Evolutionary conservation across 2,888 invertebrate species (phyloP).

Genomic region (Podabrus alpinus): DNA sequence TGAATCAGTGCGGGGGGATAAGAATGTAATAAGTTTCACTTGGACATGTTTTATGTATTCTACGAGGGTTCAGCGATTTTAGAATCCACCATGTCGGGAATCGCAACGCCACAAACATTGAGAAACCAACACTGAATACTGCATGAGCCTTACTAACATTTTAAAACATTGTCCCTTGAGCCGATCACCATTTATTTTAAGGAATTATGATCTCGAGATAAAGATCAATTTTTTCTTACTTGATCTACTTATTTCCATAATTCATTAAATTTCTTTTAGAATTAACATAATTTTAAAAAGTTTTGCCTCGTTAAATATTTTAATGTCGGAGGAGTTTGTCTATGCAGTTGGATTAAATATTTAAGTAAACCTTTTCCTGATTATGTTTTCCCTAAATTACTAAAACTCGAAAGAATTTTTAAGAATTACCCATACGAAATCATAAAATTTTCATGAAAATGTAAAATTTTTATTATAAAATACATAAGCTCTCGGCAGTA

Average conservation of each 20-base stretch:
- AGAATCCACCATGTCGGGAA: conserved; percentile 23
- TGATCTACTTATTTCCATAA: conserved; percentile 2
- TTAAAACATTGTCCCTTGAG: conserved; percentile 24
- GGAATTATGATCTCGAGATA: conserved; percentile 20
- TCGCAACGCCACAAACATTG: conserved; percentile 24
- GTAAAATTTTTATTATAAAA: too few relatives aligned
- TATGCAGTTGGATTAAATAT: neutral
- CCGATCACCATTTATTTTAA: conserved; percentile 17
- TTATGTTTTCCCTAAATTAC: neutral
- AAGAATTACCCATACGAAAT: too few relatives aligned
- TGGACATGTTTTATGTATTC: conserved; percentile 29
- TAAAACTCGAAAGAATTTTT: neutral
- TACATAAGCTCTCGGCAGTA: too few relatives aligned
- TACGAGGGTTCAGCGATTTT: conserved; percentile 17
- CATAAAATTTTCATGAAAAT: too few relatives aligned
- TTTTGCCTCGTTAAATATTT: conserved; percentile 3
- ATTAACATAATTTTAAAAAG: neutral
- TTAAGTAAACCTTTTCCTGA: neutral
- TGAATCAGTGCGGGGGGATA: conserved; percentile 23
- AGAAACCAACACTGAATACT: conserved; percentile 25
- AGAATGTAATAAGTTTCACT: conserved; percentile 26
- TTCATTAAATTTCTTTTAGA: neutral
- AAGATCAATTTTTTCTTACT: conserved; percentile 13
- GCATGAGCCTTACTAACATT: conserved; percentile 29
- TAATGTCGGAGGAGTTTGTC: neutral